Conservation (phyloP, 2,113 vertebrate genomes). For the Leptobrachium leishanense region DNA sequence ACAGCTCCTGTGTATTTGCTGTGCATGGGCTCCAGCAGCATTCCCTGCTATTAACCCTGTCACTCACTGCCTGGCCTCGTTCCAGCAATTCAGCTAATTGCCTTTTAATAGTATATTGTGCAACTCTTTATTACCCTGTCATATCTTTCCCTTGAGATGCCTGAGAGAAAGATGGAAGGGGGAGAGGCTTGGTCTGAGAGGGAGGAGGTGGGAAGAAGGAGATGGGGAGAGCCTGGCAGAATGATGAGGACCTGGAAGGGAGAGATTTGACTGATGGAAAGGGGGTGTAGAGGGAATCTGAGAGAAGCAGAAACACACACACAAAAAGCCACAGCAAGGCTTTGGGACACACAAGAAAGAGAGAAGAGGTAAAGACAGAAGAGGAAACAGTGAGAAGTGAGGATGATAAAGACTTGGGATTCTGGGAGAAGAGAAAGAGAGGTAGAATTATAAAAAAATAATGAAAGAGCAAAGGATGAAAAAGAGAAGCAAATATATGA, state of each 20-base stretch:
- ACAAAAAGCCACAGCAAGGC: too few relatives aligned
- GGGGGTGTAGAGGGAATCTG: not conserved
- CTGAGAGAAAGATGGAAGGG: conserved; percentile 11
- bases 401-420: too few relatives aligned
- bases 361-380: too few relatives aligned
- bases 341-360: too few relatives aligned
- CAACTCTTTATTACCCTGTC: conserved; percentile 77
- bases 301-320: too few relatives aligned
- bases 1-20: not conserved
- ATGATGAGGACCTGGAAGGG: not conserved
- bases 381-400: too few relatives aligned
- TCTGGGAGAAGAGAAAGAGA: too few relatives aligned
- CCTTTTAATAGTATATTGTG: conserved; percentile 73
- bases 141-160: conserved; percentile 58
- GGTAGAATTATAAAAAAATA: too few relatives aligned
- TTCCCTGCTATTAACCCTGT: conserved; percentile 73
- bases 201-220: conserved; percentile 44
- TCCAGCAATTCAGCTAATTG: conserved; percentile 76
- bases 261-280: not conserved
- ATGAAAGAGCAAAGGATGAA: too few relatives aligned
- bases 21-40: not conserved
- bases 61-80: conserved; percentile 66
- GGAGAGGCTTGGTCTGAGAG: not conserved
- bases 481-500: too few relatives aligned
- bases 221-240: conserved; percentile 33